Base-by-base conservation (phyloP, 2,113 vertebrate genomes). In the Nesoenas mayeri region DNA sequence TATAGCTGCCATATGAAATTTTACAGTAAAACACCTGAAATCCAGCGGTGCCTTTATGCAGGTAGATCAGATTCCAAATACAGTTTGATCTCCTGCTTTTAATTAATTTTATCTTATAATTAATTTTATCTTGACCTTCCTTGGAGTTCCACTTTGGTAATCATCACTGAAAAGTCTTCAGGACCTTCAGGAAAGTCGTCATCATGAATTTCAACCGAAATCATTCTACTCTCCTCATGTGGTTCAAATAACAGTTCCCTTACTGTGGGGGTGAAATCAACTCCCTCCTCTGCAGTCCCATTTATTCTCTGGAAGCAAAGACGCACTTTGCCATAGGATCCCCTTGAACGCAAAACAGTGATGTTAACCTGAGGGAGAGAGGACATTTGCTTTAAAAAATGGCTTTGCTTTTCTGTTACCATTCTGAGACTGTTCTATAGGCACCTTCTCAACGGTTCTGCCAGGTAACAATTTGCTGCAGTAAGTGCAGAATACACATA, bases 151-250 rank as follows among this genome's bases (percentile, higher is more conserved):
- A 98, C 98, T 72, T 98, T 62, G 11, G 97, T 98, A 96, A 99
- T 98, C 84, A 97, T 96, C 34, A 99, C 28, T 82, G 97, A 98
- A 97, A 99, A 99, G 58, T 98, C 97, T 94, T 99, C 99, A 47
- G 98, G 98, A 53, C 98, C 98, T 96, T 99, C 99, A 58, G 99
- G 98, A 84, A 98, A 86, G 51, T 96, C 94, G 88, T 99, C 99
- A 62, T 99, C 98, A 36, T 98, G 90, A 87, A 99, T 98, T 91
- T 98, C 97, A 93, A 99, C 17, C 1, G 89, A 82, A 86, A 99
- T 32, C 2, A 74, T 95, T 88, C 97, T 97, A 28, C 42, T 95
- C 8, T 91, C 91, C 71, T 99, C 98, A 24, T 93, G 96, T 28
- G 98, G 97, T 47, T 95, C 95, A 78, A 99, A 99, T 12, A 99